These are phyloP conservation scores for Drosophila kurseongensis DNA, from an alignment of 1,140 invertebrate genomes.

Conservation along the genomic window DNA sequence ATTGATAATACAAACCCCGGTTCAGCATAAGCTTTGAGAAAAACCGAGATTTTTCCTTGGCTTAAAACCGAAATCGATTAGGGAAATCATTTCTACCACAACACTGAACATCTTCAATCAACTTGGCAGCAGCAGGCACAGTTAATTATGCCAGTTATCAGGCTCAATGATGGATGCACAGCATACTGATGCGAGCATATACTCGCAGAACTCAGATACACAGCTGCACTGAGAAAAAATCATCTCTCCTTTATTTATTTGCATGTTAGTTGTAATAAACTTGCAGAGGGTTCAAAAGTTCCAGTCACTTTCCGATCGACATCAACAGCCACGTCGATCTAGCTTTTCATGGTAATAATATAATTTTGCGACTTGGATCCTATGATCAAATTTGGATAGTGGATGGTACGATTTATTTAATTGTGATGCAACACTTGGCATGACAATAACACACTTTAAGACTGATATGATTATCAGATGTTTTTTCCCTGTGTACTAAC, in stretches of 20 bases:
- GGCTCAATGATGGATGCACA: constrained; percentile 40
- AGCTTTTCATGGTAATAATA: too few relatives aligned
- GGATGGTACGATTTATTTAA: background rate
- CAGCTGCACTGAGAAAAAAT: background rate
- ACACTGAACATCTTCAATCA: constrained; percentile 23
- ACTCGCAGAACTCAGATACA: constrained; percentile 7
- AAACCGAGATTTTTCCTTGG: constrained; percentile 6
- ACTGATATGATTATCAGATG: too few relatives aligned
- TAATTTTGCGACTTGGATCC: too few relatives aligned
- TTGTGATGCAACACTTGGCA: background rate
- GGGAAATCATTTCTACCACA: constrained; percentile 22
- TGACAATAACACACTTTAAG: too few relatives aligned
- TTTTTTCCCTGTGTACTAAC: constrained; percentile 13
- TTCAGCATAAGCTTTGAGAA: background rate
- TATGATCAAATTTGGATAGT: too few relatives aligned
- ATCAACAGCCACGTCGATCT: too few relatives aligned
- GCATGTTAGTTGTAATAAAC: too few relatives aligned
- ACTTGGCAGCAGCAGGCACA: constrained; percentile 26
- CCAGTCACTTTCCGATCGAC: too few relatives aligned
- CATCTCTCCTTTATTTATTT: background rate
- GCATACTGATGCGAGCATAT: constrained; percentile 19
- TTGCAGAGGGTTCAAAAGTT: too few relatives aligned
- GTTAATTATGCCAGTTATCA: constrained; percentile 61
- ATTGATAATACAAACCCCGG: constrained; percentile 11
- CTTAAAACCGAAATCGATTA: constrained; percentile 36